Evolutionary conservation across 2,113 vertebrate species (phyloP).

Genomic region (Rhynchomys soricoides): DNA sequence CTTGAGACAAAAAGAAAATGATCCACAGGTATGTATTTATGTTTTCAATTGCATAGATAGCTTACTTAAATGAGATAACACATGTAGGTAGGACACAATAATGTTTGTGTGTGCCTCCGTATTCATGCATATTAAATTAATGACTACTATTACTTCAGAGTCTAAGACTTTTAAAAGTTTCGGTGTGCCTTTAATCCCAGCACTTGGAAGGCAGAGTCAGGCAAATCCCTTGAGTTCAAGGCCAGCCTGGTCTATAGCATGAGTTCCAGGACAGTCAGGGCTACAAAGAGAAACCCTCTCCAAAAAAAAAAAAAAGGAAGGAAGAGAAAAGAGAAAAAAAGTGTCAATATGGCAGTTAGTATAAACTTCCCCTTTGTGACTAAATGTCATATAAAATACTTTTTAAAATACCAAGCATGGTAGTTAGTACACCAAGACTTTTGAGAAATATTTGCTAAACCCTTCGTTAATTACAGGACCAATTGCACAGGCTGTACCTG

Average conservation of each 20-base stretch:
- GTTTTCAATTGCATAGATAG: constrained; percentile 11
- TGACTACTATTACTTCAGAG: neutral
- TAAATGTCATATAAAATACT: neutral
- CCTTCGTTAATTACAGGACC: neutral
- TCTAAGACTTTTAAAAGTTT: constrained; percentile 52
- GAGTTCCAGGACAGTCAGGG: neutral
- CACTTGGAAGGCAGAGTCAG: neutral
- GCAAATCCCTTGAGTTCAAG: neutral
- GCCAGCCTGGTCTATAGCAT: neutral
- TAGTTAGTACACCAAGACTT: neutral
- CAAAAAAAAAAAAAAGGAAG: neutral
- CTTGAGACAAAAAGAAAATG: constrained; percentile 77
- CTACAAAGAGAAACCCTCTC: neutral
- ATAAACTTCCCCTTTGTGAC: neutral
- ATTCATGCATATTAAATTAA: constrained; percentile 19
- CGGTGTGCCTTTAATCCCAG: neutral
- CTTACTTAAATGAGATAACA: constrained; percentile 42
- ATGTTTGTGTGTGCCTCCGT: neutral
- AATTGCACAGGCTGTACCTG: neutral
- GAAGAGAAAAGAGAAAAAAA: neutral
- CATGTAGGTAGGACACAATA: constrained; percentile 12
- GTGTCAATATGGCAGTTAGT: neutral
- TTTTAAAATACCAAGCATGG: neutral
- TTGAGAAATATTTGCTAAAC: neutral
- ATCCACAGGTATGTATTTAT: constrained; percentile 78